A percentile compares a stretch with the other conserved stretches of the same genome.
Evolutionary conservation across 2,113 vertebrate species (phyloP).

Genomic region (Calidris pygmaea): DNA sequence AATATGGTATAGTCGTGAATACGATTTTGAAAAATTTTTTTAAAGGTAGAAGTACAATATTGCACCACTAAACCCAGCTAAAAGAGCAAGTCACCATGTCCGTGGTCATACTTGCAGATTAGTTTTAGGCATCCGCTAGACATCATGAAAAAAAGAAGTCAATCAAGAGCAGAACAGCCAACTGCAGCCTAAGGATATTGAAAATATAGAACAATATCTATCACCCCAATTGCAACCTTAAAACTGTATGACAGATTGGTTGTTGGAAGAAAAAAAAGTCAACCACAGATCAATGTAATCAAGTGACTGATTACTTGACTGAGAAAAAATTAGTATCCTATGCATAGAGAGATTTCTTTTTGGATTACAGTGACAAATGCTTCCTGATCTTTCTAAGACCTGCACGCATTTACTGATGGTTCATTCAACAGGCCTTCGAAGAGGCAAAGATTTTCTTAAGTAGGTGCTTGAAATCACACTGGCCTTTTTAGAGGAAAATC

Average conservation of each 20-base stretch:
- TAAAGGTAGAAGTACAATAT: not conserved
- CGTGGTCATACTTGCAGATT: not conserved
- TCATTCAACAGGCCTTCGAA: slow-evolving; percentile 27
- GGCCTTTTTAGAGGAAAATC: slow-evolving; percentile 14
- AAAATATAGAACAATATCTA: not conserved
- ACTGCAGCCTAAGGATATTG: not conserved
- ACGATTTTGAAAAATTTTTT: not conserved
- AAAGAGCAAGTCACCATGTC: not conserved
- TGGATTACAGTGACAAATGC: slow-evolving; percentile 19
- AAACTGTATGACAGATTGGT: not conserved
- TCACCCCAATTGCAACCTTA: not conserved
- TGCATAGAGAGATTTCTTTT: slow-evolving; percentile 8
- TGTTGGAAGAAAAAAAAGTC: not conserved
- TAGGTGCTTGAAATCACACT: not conserved
- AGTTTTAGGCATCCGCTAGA: not conserved
- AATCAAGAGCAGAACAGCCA: not conserved
- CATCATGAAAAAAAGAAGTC: not conserved
- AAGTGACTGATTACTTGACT: slow-evolving; percentile 1
- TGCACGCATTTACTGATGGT: not conserved
- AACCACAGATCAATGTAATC: slow-evolving; percentile 8
- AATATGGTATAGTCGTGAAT: not conserved
- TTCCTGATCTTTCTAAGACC: slow-evolving; percentile 9
- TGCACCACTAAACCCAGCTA: not conserved
- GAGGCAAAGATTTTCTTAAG: slow-evolving; percentile 30
- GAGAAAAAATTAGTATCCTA: slow-evolving; percentile 6